These are phyloP conservation scores for Hippocampus abdominalis DNA, from an alignment of 2,113 vertebrate genomes.

Conservation along the genomic window DNA sequence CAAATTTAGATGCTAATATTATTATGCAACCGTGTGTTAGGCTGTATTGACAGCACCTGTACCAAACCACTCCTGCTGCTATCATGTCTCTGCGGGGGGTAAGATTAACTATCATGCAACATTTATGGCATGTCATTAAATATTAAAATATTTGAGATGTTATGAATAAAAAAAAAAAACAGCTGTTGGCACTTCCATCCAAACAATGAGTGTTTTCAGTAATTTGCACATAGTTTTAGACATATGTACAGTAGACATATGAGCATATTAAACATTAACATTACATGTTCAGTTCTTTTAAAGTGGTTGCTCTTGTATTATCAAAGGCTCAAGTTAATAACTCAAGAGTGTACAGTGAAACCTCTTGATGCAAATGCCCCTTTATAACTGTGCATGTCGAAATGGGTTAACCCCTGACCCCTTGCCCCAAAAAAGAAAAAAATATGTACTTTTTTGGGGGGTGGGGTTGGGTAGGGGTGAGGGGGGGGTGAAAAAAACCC, in stretches of 20 bases:
- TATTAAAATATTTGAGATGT: conserved; percentile 14
- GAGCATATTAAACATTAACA: conserved; percentile 6
- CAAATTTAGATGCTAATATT: not conserved
- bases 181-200: conserved; percentile 23
- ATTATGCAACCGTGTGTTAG: not conserved
- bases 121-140: conserved; percentile 37
- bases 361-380: too few relatives aligned
- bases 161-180: not conserved
- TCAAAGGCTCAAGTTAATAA: conserved; percentile 5
- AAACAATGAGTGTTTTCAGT: not conserved
- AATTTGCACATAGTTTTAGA: not conserved
- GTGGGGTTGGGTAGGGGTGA: too few relatives aligned
- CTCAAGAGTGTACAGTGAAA: not conserved
- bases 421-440: too few relatives aligned
- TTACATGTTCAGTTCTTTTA: not conserved
- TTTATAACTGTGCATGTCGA: too few relatives aligned
- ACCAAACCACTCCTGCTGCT: not conserved
- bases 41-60: not conserved
- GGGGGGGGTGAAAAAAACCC: too few relatives aligned
- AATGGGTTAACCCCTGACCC: too few relatives aligned
- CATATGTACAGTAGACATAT: not conserved
- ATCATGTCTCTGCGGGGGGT: conserved; percentile 5
- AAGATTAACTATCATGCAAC: conserved; percentile 18
- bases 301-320: not conserved
- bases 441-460: too few relatives aligned